Conservation (phyloP, 92 coral and sea anemone genomes). For the Anthopleura xanthogrammica region DNA sequence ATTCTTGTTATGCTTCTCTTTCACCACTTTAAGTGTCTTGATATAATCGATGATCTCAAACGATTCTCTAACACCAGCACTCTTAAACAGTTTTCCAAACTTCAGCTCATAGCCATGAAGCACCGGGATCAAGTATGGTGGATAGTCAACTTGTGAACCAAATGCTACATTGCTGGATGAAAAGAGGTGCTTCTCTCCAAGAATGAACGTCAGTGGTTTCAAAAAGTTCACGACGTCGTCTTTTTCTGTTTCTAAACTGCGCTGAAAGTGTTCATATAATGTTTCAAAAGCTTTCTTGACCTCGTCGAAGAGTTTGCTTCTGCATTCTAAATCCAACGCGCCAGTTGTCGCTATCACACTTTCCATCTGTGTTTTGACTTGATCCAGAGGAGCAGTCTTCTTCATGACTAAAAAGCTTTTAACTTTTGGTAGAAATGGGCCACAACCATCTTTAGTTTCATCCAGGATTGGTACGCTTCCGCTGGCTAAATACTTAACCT, state of each 20-base stretch:
- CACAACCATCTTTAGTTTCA: constrained; percentile 26
- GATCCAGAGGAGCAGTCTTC: background rate
- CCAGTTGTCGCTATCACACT: constrained; percentile 28
- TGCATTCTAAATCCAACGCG: background rate
- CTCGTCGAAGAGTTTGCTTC: background rate
- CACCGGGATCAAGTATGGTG: constrained; percentile 41
- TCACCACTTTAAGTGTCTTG: constrained; percentile 12
- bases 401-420: constrained; percentile 22
- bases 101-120: too few relatives aligned
- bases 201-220: constrained; percentile 28
- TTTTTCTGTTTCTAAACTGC: background rate
- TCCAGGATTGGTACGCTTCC: constrained; percentile 56
- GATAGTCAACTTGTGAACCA: constrained; percentile 19
- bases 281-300: constrained; percentile 17
- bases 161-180: constrained; percentile 40
- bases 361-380: constrained; percentile 39
- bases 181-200: constrained; percentile 22
- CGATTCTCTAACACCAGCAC: background rate
- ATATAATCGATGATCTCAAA: constrained; percentile 19
- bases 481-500: constrained; percentile 53
- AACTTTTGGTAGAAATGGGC: background rate
- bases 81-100: constrained; percentile 4
- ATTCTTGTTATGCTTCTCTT: background rate
- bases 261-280: constrained; percentile 43
- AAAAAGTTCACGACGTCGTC: constrained; percentile 32